These are phyloP conservation scores for Oceanodroma leucorhoa DNA, from an alignment of 2,797 vertebrate species.

Conservation along the genomic window DNA sequence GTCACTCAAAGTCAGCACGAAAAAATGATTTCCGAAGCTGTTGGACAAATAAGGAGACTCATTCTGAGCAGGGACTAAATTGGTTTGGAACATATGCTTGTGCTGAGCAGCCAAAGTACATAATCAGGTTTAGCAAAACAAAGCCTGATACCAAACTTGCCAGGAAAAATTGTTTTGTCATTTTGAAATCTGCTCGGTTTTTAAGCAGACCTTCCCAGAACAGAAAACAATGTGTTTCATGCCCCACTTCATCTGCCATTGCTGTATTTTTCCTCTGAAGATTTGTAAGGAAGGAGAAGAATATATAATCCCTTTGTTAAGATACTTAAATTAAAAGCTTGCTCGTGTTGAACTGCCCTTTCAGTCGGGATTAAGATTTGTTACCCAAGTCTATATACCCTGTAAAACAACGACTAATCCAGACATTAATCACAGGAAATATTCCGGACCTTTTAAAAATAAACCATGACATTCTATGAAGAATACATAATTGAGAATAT, in stretches of 20 bases:
- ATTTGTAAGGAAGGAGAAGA: conserved; percentile 52
- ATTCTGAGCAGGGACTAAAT: conserved; percentile 59
- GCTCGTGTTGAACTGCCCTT: conserved; percentile 44
- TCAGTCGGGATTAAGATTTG: conserved; percentile 59
- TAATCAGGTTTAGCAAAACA: conserved; percentile 73
- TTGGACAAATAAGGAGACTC: conserved; percentile 74
- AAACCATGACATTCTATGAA: conserved; percentile 49
- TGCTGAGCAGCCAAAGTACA: conserved; percentile 70
- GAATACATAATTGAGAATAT: conserved; percentile 65
- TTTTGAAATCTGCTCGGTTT: conserved; percentile 65
- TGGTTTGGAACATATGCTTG: conserved; percentile 69
- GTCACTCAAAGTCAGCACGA: conserved; percentile 49
- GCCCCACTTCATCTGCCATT: conserved; percentile 27
- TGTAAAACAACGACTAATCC: conserved; percentile 57
- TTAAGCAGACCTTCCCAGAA: conserved; percentile 57
- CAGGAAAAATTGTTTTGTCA: conserved; percentile 67
- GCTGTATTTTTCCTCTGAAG: conserved; percentile 56
- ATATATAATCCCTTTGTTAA: conserved; percentile 65
- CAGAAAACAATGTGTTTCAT: conserved; percentile 61
- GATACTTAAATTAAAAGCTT: conserved; percentile 59
- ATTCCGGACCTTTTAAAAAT: conserved; percentile 49
- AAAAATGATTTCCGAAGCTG: conserved; percentile 65
- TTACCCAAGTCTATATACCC: conserved; percentile 31
- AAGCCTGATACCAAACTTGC: conserved; percentile 66
- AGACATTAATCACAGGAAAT: conserved; percentile 69